Percentiles rank a stretch among this genome's conserved stretches.
Evolutionary conservation across 1,140 invertebrate species (phyloP).

Genomic region (Drosophila cardini): DNA sequence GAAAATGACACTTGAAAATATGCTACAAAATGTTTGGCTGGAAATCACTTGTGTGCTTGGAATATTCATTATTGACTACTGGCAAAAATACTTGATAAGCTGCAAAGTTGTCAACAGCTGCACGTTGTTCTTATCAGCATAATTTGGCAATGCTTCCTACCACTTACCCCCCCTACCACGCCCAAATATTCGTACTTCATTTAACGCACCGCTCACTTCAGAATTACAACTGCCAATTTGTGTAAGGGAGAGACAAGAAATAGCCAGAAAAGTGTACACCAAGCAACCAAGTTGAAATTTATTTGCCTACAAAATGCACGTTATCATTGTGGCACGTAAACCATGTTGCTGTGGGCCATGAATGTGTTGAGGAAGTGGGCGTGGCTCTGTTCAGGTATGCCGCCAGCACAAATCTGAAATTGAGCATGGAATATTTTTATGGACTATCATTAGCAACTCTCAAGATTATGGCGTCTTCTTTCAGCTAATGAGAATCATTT

Average conservation of each 20-base stretch:
- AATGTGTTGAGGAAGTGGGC: slow-evolving; percentile 33
- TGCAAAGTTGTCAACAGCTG: slow-evolving; percentile 48
- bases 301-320: slow-evolving; percentile 46
- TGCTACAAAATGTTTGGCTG: slow-evolving; percentile 29
- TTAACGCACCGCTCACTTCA: slow-evolving; percentile 19
- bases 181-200: neutral
- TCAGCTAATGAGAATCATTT: slow-evolving; percentile 28
- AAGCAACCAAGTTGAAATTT: slow-evolving; percentile 20
- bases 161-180: neutral
- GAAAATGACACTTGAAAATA: slow-evolving; percentile 20
- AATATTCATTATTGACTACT: slow-evolving; percentile 44
- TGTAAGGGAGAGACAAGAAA: slow-evolving; percentile 2
- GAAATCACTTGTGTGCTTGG: slow-evolving; percentile 12
- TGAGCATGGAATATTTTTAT: slow-evolving; percentile 48
- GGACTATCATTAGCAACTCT: slow-evolving; percentile 8
- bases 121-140: slow-evolving; percentile 42
- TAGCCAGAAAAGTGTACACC: slow-evolving; percentile 14
- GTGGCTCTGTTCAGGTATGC: slow-evolving; percentile 44
- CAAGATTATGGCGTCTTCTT: slow-evolving; percentile 18
- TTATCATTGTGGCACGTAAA: slow-evolving; percentile 51
- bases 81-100: slow-evolving; percentile 45
- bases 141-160: slow-evolving; percentile 12
- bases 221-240: slow-evolving; percentile 19
- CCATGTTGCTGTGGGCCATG: neutral
- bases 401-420: slow-evolving; percentile 55